Conservation (phyloP, 2,888 invertebrate species). For the Sesia bembeciformis region DNA sequence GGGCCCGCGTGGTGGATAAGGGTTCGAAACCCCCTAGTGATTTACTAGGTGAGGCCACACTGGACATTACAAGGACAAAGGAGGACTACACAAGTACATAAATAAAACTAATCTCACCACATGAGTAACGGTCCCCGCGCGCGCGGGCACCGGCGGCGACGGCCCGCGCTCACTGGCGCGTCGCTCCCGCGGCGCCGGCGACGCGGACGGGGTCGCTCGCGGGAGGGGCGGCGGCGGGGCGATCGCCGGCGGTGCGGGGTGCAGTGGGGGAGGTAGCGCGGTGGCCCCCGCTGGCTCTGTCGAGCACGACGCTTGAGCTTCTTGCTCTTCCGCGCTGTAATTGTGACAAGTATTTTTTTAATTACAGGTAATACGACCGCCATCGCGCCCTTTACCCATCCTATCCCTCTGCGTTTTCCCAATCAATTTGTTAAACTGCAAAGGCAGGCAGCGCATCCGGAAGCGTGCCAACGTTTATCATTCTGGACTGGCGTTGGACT, state of each 20-base stretch:
- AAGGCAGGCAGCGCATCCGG: background rate
- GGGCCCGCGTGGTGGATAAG: no score
- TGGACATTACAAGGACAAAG: background rate
- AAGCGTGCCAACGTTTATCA: no score
- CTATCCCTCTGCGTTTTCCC: background rate
- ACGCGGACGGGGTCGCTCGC: no score
- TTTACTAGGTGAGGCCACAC: background rate
- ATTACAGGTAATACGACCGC: no score
- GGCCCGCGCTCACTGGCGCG: constrained; percentile 79
- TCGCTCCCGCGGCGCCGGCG: constrained; percentile 25
- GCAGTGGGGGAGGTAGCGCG: background rate
- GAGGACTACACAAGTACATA: background rate
- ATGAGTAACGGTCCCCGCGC: constrained; percentile 4
- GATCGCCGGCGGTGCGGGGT: background rate
- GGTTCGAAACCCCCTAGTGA: no score
- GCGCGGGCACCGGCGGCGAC: constrained; percentile 8
- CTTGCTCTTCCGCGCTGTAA: no score
- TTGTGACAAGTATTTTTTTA: no score
- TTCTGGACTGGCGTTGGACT: background rate
- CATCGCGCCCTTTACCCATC: no score
- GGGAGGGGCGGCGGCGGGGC: constrained; percentile 3
- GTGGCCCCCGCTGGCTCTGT: background rate
- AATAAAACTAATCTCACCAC: background rate
- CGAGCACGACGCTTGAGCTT: no score
- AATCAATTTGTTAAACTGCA: background rate